Conservation (phyloP, 35 echinoderm and acorn worm genomes). For the Patiria miniata region DNA sequence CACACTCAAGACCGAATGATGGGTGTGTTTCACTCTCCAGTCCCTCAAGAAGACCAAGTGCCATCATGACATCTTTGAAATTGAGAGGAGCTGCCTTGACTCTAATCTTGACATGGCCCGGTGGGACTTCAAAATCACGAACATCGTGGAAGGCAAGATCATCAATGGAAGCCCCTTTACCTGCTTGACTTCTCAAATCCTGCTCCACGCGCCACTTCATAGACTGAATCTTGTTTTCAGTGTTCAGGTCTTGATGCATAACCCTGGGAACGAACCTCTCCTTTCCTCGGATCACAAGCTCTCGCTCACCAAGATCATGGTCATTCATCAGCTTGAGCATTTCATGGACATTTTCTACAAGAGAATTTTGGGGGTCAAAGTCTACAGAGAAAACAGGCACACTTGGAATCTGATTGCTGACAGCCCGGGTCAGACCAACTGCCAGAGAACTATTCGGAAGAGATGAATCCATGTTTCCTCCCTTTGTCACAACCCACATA, state of each 20-base stretch:
- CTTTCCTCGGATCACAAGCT: slow-evolving; percentile 27
- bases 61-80: slow-evolving; percentile 55
- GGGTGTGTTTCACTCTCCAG: not conserved
- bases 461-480: not conserved
- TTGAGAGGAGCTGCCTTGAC: slow-evolving; percentile 61
- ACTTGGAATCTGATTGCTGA: slow-evolving; percentile 63
- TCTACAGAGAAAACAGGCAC: slow-evolving; percentile 41
- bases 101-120: slow-evolving; percentile 51
- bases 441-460: slow-evolving; percentile 27
- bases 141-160: slow-evolving; percentile 34
- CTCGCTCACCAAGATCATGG: slow-evolving; percentile 40
- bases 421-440: slow-evolving; percentile 61
- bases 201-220: slow-evolving; percentile 62
- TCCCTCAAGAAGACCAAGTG: slow-evolving; percentile 32
- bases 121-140: slow-evolving; percentile 29
- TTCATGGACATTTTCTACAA: slow-evolving; percentile 15
- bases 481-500: slow-evolving; percentile 67
- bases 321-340: slow-evolving; percentile 3
- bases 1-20: slow-evolving; percentile 48
- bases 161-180: slow-evolving; percentile 35
- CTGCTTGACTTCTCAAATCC: not conserved
- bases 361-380: not conserved
- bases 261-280: slow-evolving; percentile 37
- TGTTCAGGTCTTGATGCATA: slow-evolving; percentile 23
- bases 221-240: slow-evolving; percentile 5